A percentile compares a stretch with the other conserved stretches of the same genome.
Conservation (phyloP, 64 coral and sea anemone species). For the Dendronephthya gigantea region DNA sequence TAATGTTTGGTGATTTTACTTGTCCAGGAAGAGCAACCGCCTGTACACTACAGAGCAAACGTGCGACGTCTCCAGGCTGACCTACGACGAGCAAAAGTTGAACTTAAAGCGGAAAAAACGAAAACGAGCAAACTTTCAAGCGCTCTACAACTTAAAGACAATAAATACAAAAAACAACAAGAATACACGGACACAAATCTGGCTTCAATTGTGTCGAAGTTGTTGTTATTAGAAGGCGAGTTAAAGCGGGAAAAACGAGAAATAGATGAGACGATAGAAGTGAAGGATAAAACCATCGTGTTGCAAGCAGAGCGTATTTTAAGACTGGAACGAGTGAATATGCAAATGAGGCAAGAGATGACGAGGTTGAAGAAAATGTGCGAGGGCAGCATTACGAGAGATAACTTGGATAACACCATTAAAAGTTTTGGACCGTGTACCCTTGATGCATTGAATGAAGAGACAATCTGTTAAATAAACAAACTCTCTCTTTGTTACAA, state of each 20-base stretch:
- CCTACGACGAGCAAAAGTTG: neutral
- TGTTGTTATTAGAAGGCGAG: constrained; percentile 1
- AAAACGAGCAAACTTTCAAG: neutral
- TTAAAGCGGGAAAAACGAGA: neutral
- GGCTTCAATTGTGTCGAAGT: neutral
- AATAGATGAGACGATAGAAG: neutral
- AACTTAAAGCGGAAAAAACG: neutral
- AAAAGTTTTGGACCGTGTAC: neutral
- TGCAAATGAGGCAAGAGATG: neutral
- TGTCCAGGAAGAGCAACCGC: neutral
- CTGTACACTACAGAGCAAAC: neutral
- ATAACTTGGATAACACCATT: neutral
- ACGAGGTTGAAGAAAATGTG: neutral
- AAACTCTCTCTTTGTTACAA: too few species aligned
- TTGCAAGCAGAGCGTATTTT: neutral
- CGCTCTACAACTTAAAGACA: constrained; percentile 1
- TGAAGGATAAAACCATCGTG: neutral
- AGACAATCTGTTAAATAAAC: neutral
- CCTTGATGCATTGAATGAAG: neutral
- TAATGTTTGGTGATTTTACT: neutral
- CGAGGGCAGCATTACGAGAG: neutral
- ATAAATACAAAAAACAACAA: neutral
- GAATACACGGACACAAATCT: neutral
- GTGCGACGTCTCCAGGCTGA: neutral
- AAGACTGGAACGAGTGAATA: neutral